Evolutionary conservation across 2,113 vertebrate species (phyloP), one percentile per base, ranked within the genome.

Genomic region (Dipodomys stephensi): DNA sequence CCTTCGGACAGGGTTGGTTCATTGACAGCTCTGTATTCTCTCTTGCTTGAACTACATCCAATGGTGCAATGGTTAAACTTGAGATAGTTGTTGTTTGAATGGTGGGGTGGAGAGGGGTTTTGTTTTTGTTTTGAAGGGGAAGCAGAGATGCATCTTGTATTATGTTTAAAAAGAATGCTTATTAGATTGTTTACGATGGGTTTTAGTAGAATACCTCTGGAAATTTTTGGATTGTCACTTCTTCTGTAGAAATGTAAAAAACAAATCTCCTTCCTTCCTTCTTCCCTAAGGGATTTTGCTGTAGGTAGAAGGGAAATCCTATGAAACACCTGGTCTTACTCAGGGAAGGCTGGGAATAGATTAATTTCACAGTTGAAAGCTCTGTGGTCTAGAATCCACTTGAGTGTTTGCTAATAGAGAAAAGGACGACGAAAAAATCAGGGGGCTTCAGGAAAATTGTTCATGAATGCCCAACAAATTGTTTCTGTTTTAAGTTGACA

Each of bases 11-110:
- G 94, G 88, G 76, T n/a, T 73, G 93, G 94, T 92, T 81, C 91
- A 91, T 96, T 87, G 97, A 97, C 98, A 98, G 98, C 97, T 98
- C 98, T 87, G 95, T 97, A 96, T 97, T 97, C 97, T 82, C 98
- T 97, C 94, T 95, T 93, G 97, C 97, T 94, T 98, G 98, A 98
- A 98, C 98, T 97, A 12, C 0, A 64, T 97, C 98, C 98, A 98
- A 57, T 5, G 77, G 91, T 81, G 82, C 94, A 94, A 93, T 97
- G 96, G 0, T 53, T 96, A 96, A 97, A 98, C 95, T 97, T 97
- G 93, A 86, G 94, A 91, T 95, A 97, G 92, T 92, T 78, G 87
- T 69, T 80, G 93, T 95, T 96, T 94, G 93, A 97, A 93, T 68
- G 83, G n/a, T 74, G 81, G 65, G 64, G 53, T 79, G 95, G 93